Evolutionary conservation across 2,888 invertebrate species (phyloP).

Genomic region (Athalia rosae): DNA sequence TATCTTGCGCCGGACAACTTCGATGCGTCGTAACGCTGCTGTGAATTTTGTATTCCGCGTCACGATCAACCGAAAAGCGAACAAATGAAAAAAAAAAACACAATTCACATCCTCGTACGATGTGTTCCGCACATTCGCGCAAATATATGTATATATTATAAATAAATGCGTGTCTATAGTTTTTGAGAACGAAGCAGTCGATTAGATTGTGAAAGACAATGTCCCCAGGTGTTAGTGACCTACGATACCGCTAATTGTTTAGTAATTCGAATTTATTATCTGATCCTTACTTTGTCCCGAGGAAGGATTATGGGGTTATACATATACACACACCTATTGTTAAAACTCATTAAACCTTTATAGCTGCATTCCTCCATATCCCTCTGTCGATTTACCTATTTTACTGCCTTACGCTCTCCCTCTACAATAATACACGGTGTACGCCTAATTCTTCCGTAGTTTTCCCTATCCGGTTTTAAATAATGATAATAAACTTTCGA

Average conservation of each 20-base stretch:
- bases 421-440: too few relatives aligned
- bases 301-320: background rate
- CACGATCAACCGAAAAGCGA: background rate
- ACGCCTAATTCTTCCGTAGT: too few relatives aligned
- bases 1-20: background rate
- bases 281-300: slow-evolving; percentile 25
- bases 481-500: slow-evolving; percentile 25
- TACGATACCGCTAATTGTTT: slow-evolving; percentile 23
- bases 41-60: background rate
- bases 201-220: slow-evolving; percentile 1
- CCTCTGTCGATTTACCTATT: slow-evolving; percentile 38
- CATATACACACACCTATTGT: slow-evolving; percentile 35
- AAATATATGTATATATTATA: background rate
- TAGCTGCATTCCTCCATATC: slow-evolving; percentile 18
- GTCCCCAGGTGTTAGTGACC: slow-evolving; percentile 27
- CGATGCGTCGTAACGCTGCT: background rate
- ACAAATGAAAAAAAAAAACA: background rate
- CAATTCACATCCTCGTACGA: too few relatives aligned
- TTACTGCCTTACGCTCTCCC: slow-evolving; percentile 21
- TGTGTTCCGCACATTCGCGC: too few relatives aligned
- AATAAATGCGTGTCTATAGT: background rate
- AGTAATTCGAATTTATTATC: slow-evolving; percentile 38
- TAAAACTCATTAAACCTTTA: slow-evolving; percentile 33
- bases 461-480: background rate
- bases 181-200: background rate